Base-by-base conservation (phyloP, 2,888 invertebrate genomes). In the Herminia tarsipennalis region DNA sequence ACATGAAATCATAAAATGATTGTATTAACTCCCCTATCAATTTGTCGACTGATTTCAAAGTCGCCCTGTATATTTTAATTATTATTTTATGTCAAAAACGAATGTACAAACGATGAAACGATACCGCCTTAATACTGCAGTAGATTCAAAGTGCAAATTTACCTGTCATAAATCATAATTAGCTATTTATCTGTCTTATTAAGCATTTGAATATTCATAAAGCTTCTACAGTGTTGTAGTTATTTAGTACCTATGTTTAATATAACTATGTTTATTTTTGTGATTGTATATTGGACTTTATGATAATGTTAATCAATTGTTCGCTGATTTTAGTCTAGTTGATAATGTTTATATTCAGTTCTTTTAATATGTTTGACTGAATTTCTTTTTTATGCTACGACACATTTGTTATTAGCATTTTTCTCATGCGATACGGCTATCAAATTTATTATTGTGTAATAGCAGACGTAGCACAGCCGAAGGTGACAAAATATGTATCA, bases 271-370 rank as follows among this genome's bases (percentile, higher is more conserved):
- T 51, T 50, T 47, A 30, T 34, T 45, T 56, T 55, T 51, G 44
- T 61, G 47, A 48, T 48, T 46, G 35, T 61, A 25, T 60, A 38
- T 38, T 43, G 16, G 46, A 43, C 34, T 56, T 34, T 50, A 50
- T 35, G 48, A 44, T 61, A 34, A 47, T 53, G 33, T n/a, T n/a
- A n/a, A n/a, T n/a, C n/a, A n/a, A n/a, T n/a, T n/a, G n/a, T 65
- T 62, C 24, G 13, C n/a, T 61, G 38, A 61, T 18, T 61, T 34
- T 51, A 47, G 41, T 20, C 27, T 61, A 48, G 39, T 38, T 51
- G 40, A 51, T 22, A 46, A 47, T 47, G 18, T 50, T 47, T 59
- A 43, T 44, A 41, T 63, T 63, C 30, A 33, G 35, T 53, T 46
- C 6, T 39, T 38, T 14, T 33, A 29, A 29, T 12, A 29, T 51